Conservation (phyloP, 35 echinoderm and acorn worm species). For the Heliocidaris tuberculata region DNA sequence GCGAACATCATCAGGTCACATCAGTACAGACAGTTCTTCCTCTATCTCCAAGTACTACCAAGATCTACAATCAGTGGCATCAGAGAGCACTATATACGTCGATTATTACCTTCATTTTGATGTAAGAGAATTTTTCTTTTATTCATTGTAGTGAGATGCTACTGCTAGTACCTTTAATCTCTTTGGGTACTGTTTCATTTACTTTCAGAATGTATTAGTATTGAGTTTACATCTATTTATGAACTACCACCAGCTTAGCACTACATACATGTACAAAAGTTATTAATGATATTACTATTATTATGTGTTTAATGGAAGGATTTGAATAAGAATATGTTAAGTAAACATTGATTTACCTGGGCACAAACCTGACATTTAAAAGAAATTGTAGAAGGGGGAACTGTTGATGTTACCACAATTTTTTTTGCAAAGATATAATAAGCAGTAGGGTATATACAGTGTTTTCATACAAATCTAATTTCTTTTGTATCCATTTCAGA, state of each 20-base stretch:
- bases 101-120: slow-evolving; percentile 43
- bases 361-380: no score
- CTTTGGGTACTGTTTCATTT: neutral
- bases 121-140: neutral
- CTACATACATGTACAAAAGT: neutral
- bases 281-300: neutral
- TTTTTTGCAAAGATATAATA: neutral
- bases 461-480: neutral
- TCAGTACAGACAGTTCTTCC: neutral
- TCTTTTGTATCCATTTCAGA: neutral
- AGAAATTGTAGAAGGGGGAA: no score
- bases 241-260: neutral
- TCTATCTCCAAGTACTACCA: neutral
- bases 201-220: neutral
- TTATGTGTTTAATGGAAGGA: no score
- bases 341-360: no score
- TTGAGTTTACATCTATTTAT: neutral
- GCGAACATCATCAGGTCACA: neutral
- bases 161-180: neutral
- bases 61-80: neutral
- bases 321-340: no score
- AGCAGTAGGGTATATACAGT: neutral
- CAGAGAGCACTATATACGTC: neutral
- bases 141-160: neutral
- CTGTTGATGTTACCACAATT: no score